A percentile compares a stretch with the other conserved stretches of the same genome.
phyloP scores from a whole-genome alignment of 2,888 invertebrate species.

The Apomyelois bistriatella region DNA sequence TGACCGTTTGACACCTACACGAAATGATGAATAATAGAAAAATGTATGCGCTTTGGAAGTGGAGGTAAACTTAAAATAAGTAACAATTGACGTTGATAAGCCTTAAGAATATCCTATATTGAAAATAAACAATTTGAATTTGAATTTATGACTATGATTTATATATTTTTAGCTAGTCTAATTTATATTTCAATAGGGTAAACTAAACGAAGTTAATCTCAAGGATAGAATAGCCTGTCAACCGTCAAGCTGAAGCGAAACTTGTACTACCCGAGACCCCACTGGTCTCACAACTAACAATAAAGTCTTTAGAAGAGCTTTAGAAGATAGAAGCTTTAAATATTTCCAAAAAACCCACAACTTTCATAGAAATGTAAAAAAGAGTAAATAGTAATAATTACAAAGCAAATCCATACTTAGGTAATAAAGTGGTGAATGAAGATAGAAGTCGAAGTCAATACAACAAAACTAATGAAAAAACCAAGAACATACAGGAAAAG shows the following conservation, averaged over 20 bases:
- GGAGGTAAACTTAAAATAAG: no score
- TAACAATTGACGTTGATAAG: no score
- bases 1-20: no score
- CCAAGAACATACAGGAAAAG: background rate
- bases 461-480: background rate
- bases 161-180: no score
- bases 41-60: no score
- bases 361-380: background rate
- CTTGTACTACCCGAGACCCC: background rate
- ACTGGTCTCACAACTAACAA: background rate
- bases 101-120: no score
- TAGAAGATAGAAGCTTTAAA: background rate
- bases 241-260: conserved; percentile 8
- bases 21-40: no score
- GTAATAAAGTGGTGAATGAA: background rate
- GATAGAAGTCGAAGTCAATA: background rate
- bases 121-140: no score
- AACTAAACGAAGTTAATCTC: conserved; percentile 21
- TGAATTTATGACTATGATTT: no score
- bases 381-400: no score
- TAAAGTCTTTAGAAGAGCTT: background rate
- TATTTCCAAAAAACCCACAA: background rate
- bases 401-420: no score
- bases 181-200: background rate
- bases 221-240: conserved; percentile 14